A percentile compares a stretch with the other conserved stretches of the same genome.
Conservation (phyloP, 53 echinoderm and acorn worm species). For the Zoroaster sp. region DNA sequence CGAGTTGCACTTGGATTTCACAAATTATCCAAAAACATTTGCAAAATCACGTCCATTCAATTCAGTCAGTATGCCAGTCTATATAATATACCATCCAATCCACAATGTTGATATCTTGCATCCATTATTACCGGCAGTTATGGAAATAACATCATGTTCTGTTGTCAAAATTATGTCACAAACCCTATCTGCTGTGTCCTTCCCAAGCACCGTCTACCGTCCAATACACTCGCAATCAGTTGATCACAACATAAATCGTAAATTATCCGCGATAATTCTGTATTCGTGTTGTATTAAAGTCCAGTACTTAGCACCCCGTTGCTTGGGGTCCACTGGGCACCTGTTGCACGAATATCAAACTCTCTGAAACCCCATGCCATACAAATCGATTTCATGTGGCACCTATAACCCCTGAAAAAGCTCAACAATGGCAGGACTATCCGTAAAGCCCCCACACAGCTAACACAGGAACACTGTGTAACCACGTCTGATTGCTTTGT, state of each 20-base stretch:
- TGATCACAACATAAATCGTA: background rate
- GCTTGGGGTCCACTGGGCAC: background rate
- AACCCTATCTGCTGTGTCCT: no score
- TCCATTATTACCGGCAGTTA: background rate
- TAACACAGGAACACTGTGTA: background rate
- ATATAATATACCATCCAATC: no score
- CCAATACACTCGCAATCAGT: background rate
- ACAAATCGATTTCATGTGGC: background rate
- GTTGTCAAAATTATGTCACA: no score
- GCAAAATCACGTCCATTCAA: no score
- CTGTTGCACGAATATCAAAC: background rate
- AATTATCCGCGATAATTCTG: background rate
- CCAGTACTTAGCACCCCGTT: background rate
- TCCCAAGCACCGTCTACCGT: no score
- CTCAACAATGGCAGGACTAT: background rate
- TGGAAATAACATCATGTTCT: no score
- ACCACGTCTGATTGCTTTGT: background rate
- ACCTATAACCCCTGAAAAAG: background rate
- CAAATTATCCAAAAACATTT: background rate
- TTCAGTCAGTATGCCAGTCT: no score
- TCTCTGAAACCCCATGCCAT: background rate
- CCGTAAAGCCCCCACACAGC: background rate
- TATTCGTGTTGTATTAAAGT: background rate
- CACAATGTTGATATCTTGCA: no score
- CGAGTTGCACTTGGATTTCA: background rate